Conservation (phyloP, 1,140 invertebrate genomes). For the Macrobrachium rosenbergii region DNA sequence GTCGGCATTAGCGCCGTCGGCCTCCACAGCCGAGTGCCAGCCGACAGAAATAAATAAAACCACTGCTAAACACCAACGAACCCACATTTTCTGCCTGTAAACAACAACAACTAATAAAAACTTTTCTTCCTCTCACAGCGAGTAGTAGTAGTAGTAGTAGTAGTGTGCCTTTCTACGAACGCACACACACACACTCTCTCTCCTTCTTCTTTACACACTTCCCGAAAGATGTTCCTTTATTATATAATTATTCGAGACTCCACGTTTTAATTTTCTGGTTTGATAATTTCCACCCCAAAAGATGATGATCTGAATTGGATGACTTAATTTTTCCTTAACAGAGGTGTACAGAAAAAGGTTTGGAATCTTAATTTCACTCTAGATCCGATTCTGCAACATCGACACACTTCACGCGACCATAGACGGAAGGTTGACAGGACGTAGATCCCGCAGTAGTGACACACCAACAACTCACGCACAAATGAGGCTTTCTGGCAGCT, state of each 20-base stretch:
- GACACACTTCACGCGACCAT: not conserved
- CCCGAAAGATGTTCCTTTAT: not conserved
- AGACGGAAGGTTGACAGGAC: slow-evolving; percentile 4
- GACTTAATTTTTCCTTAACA: not conserved
- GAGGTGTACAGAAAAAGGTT: not conserved
- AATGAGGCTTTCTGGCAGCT: slow-evolving; percentile 4
- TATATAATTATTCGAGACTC: not conserved
- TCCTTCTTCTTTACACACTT: not conserved
- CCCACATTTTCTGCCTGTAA: not conserved
- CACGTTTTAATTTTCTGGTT: not conserved
- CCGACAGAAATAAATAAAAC: slow-evolving; percentile 17
- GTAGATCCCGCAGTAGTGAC: not conserved
- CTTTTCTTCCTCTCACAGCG: no score
- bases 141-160: no score
- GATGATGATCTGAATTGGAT: not conserved
- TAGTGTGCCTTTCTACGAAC: not conserved
- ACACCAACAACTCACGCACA: slow-evolving; percentile 21
- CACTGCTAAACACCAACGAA: slow-evolving; percentile 3
- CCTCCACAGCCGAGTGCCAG: not conserved
- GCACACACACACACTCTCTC: not conserved
- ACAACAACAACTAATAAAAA: no score
- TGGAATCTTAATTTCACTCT: not conserved
- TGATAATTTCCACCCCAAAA: not conserved
- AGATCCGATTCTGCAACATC: not conserved
- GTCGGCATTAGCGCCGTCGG: not conserved